Percentiles rank a stretch among this genome's conserved stretches.
These are phyloP conservation scores for Odobenus rosmarus DNA, from an alignment of 2,113 vertebrate species.

Conservation along the genomic window DNA sequence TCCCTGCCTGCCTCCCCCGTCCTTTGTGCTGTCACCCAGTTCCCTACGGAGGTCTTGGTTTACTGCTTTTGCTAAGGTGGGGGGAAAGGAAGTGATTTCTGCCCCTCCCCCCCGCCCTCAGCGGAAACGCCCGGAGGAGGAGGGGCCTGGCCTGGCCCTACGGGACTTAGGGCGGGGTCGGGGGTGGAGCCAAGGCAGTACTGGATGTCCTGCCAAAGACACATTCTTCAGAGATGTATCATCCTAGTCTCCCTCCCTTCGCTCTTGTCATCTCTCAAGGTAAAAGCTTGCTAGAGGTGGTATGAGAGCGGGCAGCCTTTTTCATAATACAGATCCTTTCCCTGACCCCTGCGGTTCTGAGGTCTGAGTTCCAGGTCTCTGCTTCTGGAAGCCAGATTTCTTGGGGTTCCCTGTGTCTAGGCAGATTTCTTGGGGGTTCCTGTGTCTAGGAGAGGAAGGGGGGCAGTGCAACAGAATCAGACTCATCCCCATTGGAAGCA, in stretches of 20 bases:
- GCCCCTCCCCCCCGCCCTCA: background rate
- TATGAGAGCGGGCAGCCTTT: background rate
- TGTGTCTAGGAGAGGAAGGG: background rate
- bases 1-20: background rate
- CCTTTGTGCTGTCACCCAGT: background rate
- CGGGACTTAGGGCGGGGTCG: background rate
- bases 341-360: background rate
- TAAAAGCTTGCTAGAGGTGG: conserved; percentile 57
- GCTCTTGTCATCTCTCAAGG: background rate
- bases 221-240: conserved; percentile 69
- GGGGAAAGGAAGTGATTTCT: background rate
- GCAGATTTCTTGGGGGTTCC: background rate
- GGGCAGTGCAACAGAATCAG: background rate
- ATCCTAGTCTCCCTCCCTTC: background rate
- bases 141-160: background rate
- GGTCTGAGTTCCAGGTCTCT: background rate
- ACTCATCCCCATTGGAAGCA: background rate
- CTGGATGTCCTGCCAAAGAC: conserved; percentile 73
- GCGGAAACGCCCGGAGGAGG: background rate
- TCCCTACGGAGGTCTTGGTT: background rate
- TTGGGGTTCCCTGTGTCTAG: background rate
- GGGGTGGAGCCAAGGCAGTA: conserved; percentile 36
- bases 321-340: background rate
- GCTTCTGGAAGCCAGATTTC: background rate
- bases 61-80: background rate